A percentile compares a stretch with the other conserved stretches of the same genome.
Conservation (phyloP, 2,797 vertebrate genomes). For the Salarias fasciatus region DNA sequence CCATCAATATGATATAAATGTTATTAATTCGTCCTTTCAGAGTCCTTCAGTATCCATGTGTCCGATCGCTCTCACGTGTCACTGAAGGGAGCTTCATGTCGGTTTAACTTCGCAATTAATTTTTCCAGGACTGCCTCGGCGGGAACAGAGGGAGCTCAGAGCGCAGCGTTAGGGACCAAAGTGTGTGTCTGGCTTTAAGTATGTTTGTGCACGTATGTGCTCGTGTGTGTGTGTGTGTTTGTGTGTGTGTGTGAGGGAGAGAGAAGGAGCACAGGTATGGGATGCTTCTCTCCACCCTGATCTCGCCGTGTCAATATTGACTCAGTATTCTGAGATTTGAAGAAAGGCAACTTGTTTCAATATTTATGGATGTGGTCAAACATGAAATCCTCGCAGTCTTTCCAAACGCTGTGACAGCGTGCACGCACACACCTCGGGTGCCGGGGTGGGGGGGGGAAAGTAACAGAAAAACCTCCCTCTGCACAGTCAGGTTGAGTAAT, state of each 20-base stretch:
- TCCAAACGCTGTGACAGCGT: conserved; percentile 51
- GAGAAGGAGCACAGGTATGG: conserved; percentile 56
- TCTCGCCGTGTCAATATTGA: conserved; percentile 79
- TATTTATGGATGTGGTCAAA: conserved; percentile 84
- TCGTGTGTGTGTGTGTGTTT: conserved; percentile 18
- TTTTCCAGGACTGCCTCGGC: conserved; percentile 70
- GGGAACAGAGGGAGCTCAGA: conserved; percentile 76
- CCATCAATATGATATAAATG: not conserved
- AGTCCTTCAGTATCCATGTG: conserved; percentile 28
- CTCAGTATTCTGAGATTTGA: conserved; percentile 79
- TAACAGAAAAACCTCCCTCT: conserved; percentile 32
- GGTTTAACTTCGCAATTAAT: conserved; percentile 61
- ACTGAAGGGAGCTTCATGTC: conserved; percentile 44
- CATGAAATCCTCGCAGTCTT: conserved; percentile 73
- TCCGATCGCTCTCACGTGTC: conserved; percentile 31
- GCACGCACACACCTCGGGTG: conserved; percentile 10
- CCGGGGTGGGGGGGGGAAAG: not conserved
- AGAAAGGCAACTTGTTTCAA: conserved; percentile 83
- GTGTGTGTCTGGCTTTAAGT: not conserved
- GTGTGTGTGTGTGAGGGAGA: conserved; percentile 13
- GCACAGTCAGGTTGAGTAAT: conserved; percentile 20
- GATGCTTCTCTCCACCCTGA: conserved; percentile 69
- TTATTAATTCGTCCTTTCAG: conserved; percentile 6
- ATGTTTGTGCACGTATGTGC: conserved; percentile 19
- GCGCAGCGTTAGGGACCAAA: conserved; percentile 32